Evolutionary conservation across 2,113 vertebrate species (phyloP).

Genomic region (Meriones unguiculatus): DNA sequence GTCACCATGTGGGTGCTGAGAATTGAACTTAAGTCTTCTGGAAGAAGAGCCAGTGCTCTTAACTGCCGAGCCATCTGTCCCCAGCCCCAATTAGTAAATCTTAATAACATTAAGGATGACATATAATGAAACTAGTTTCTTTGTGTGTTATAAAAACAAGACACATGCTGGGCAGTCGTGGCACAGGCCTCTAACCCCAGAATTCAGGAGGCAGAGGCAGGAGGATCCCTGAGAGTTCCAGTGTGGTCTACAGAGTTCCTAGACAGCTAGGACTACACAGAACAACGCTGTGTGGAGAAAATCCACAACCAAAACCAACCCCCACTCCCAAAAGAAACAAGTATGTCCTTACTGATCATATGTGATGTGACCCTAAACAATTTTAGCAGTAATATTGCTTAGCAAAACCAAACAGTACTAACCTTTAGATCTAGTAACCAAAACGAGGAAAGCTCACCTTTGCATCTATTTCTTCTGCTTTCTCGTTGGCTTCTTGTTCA

Average conservation of each 20-base stretch:
- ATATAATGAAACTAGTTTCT: not conserved
- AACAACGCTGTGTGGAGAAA: not conserved
- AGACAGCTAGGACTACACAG: not conserved
- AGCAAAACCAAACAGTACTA: conserved; percentile 44
- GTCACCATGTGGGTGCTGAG: not conserved
- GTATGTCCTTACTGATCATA: not conserved
- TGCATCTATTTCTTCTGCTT: conserved; percentile 99
- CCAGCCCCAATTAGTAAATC: not conserved
- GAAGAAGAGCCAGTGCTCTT: not conserved
- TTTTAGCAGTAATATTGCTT: not conserved
- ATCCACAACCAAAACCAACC: not conserved
- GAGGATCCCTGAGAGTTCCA: not conserved
- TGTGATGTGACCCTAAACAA: not conserved
- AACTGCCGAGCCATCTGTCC: not conserved
- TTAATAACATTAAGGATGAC: not conserved
- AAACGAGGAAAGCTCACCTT: conserved; percentile 90
- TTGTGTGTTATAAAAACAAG: not conserved
- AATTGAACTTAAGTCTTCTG: not conserved
- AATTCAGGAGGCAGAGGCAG: not conserved
- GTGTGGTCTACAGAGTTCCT: not conserved
- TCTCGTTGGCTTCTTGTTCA: conserved; percentile 99
- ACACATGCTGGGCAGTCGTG: not conserved
- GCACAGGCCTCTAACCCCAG: not conserved
- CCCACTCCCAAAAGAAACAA: not conserved
- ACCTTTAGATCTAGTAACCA: not conserved